These are phyloP conservation scores for Cynopterus brachyotis DNA, from an alignment of 2,113 vertebrate genomes.

Conservation along the genomic window DNA sequence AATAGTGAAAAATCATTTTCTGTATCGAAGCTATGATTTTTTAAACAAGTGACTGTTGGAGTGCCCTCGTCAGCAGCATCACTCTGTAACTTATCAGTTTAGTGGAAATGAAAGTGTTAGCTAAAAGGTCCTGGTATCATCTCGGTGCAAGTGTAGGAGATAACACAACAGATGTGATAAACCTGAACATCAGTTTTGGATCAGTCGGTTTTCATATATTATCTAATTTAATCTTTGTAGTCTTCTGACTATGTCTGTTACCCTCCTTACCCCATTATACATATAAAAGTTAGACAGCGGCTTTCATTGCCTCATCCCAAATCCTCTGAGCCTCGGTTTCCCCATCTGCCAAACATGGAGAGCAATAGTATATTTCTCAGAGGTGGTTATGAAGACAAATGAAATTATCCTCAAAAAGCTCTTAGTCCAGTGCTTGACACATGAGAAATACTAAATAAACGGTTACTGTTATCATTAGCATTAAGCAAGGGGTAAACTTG, in stretches of 20 bases:
- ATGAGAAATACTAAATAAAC: neutral
- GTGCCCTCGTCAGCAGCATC: neutral
- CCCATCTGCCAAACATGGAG: neutral
- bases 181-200: neutral
- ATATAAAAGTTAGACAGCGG: neutral
- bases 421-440: neutral
- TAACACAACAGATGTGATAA: neutral
- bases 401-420: neutral
- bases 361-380: neutral
- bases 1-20: neutral
- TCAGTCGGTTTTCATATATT: neutral
- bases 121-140: neutral
- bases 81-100: neutral
- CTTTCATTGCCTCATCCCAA: neutral
- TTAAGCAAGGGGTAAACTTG: neutral
- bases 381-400: neutral
- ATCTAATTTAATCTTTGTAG: neutral
- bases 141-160: neutral
- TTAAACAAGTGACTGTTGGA: neutral
- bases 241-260: neutral
- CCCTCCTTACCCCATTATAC: neutral
- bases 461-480: neutral
- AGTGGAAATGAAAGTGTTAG: neutral
- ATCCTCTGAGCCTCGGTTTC: neutral
- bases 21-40: neutral